Percentiles rank a stretch among this genome's conserved stretches.
These are phyloP conservation scores for Halictus rubicundus DNA, from an alignment of 1,140 invertebrate genomes.

Conservation along the genomic window DNA sequence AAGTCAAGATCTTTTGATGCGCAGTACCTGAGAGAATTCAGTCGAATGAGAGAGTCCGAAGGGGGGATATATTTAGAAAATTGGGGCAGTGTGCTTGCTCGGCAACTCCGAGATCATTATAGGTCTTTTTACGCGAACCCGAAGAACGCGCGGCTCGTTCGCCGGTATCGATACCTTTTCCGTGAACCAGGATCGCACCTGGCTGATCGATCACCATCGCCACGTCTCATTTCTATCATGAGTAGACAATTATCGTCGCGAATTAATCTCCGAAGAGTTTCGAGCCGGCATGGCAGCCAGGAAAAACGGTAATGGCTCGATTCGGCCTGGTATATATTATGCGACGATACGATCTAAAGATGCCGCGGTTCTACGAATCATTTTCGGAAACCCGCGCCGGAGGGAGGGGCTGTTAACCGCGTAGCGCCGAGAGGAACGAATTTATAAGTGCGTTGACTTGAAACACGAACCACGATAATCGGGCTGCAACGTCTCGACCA, in stretches of 20 bases:
- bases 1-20: conserved; percentile 75
- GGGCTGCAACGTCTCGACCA: background rate
- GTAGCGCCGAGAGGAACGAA: background rate
- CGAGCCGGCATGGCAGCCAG: background rate
- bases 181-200: background rate
- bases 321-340: conserved; percentile 8
- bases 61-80: conserved; percentile 76
- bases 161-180: background rate
- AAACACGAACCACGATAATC: background rate
- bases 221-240: background rate
- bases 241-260: background rate
- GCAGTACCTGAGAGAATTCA: conserved; percentile 61
- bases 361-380: conserved; percentile 24
- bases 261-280: background rate
- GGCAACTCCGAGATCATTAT: conserved; percentile 25
- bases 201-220: background rate
- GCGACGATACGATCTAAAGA: conserved; percentile 3
- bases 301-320: conserved; percentile 23
- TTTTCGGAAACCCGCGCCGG: conserved; percentile 6
- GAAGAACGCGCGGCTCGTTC: background rate
- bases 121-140: conserved; percentile 41
- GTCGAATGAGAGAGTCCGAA: conserved; percentile 59
- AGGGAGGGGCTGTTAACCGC: background rate
- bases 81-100: conserved; percentile 71
- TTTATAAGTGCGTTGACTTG: conserved; percentile 1